Percentiles rank a stretch among this genome's conserved stretches.
phyloP scores from a whole-genome alignment of 2,888 invertebrate species.

The Dromius quadrimaculatus region DNA sequence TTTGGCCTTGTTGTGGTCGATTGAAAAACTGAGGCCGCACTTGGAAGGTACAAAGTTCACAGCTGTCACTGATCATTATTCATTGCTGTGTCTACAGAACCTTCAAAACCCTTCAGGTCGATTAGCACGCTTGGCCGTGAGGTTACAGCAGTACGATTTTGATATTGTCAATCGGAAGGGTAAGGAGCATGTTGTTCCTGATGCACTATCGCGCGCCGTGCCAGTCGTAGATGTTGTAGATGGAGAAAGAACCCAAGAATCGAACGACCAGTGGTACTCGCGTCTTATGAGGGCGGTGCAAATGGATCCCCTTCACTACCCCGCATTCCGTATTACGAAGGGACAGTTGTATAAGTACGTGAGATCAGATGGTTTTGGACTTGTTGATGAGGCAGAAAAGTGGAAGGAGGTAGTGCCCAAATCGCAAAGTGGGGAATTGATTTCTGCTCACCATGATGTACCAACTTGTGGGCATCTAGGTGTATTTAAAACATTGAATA shows the following conservation, averaged over 20 bases:
- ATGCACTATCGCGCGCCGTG: background rate
- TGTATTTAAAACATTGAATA: background rate
- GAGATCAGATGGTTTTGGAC: no score
- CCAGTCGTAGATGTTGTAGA: no score
- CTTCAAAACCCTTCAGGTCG: background rate
- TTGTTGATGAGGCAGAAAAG: no score
- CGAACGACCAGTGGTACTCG: background rate
- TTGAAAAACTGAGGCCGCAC: no score
- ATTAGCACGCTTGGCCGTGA: background rate
- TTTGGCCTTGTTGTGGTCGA: no score
- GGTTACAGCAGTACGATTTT: constrained; percentile 1
- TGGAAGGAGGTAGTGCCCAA: background rate
- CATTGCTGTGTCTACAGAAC: background rate
- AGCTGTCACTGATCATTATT: no score
- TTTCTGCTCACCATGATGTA: background rate
- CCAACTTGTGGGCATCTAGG: constrained; percentile 3
- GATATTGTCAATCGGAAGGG: background rate
- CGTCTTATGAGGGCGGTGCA: background rate
- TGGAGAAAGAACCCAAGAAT: no score
- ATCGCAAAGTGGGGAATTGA: background rate
- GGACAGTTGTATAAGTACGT: constrained; percentile 1
- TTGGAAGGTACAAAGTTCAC: no score
- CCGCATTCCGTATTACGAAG: background rate
- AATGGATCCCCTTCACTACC: background rate
- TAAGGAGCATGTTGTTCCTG: background rate